phyloP scores from a whole-genome alignment of 2,888 invertebrate genomes.

The Trisateles emortualis region DNA sequence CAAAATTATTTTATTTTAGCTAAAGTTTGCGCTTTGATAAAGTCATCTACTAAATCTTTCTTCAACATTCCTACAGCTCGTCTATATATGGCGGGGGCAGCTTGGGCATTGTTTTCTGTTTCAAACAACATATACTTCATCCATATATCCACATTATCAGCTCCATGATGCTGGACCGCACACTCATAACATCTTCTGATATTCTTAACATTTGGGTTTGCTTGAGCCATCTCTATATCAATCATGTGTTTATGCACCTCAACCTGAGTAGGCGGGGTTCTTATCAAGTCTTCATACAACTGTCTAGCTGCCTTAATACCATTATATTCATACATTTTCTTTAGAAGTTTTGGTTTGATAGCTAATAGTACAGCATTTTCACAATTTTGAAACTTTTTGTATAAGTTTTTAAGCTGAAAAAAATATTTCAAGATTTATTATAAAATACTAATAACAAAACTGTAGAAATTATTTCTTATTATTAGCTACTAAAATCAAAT shows the following conservation, averaged over 20 bases:
- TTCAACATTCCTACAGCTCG: slow-evolving; percentile 88
- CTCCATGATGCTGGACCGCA: slow-evolving; percentile 89
- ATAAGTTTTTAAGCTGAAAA: slow-evolving; percentile 73
- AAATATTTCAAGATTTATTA: neutral
- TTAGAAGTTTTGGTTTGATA: slow-evolving; percentile 88
- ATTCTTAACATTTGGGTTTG: slow-evolving; percentile 74
- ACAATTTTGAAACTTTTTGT: slow-evolving; percentile 77
- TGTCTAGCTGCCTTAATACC: slow-evolving; percentile 88
- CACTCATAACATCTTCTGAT: slow-evolving; percentile 88
- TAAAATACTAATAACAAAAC: too few species aligned
- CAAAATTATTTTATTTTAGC: slow-evolving; percentile 72
- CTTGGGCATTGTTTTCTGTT: slow-evolving; percentile 85
- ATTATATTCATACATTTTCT: slow-evolving; percentile 82
- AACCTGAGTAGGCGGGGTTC: slow-evolving; percentile 86
- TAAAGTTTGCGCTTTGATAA: slow-evolving; percentile 84
- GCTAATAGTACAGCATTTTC: slow-evolving; percentile 80
- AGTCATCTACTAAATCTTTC: slow-evolving; percentile 81
- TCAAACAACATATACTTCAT: slow-evolving; percentile 91
- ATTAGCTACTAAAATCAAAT: too few species aligned
- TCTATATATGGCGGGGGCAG: slow-evolving; percentile 85
- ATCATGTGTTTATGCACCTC: slow-evolving; percentile 89
- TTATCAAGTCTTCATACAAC: slow-evolving; percentile 87
- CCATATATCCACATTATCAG: slow-evolving; percentile 89
- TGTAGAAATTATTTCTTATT: slow-evolving; percentile 53
- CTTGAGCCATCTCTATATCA: slow-evolving; percentile 80